phyloP scores from a whole-genome alignment of 1,140 invertebrate species.

The Wiebesia pumilae region DNA sequence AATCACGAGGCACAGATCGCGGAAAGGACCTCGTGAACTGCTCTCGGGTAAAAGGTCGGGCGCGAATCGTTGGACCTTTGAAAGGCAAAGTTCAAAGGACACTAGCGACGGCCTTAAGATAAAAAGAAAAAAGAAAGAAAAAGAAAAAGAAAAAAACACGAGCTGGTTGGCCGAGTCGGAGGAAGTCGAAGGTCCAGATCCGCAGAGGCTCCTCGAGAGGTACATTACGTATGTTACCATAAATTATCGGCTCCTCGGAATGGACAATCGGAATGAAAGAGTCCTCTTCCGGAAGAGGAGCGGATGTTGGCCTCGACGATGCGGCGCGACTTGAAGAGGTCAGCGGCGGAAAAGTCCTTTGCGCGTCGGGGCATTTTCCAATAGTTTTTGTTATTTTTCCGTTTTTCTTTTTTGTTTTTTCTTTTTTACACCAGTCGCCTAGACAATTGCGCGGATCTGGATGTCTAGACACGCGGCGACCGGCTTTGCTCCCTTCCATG shows the following conservation, averaged over 20 bases:
- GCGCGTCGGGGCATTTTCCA: neutral
- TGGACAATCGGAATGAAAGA: neutral
- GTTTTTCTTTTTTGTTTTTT: neutral
- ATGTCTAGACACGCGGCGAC: neutral
- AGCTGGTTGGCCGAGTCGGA: no score
- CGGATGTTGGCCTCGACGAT: neutral
- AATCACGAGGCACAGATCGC: no score
- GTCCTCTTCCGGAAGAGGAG: neutral
- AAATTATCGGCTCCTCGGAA: neutral
- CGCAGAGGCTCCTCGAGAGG: neutral
- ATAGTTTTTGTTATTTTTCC: neutral
- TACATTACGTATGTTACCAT: neutral
- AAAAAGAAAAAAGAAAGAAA: no score
- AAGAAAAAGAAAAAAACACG: no score
- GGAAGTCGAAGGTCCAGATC: neutral
- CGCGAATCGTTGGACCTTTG: no score
- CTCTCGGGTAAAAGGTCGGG: no score
- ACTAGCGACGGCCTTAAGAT: no score
- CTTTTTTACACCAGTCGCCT: neutral
- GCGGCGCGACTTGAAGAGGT: neutral
- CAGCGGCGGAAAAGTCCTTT: neutral
- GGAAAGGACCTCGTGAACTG: no score
- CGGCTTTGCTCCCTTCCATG: neutral
- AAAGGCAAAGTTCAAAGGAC: neutral
- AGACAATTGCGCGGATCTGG: slow-evolving; percentile 18